Base-by-base conservation (phyloP, 2,113 vertebrate species). In the Symphodus melops region DNA sequence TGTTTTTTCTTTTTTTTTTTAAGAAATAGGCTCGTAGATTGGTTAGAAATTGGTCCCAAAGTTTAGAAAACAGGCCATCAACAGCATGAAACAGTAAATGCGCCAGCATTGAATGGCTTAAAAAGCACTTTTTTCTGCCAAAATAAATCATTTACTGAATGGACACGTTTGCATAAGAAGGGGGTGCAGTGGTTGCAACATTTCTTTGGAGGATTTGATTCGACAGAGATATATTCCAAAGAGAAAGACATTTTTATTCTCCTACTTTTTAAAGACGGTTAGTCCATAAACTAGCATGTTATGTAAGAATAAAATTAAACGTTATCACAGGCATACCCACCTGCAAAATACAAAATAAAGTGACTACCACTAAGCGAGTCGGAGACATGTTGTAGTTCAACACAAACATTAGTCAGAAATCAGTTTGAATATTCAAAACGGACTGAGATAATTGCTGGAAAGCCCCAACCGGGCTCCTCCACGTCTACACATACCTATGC, bases 331-430 rank as follows among this genome's bases (percentile, higher is more conserved):
- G 88, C 92, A 87, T 94, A 91, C 95, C 93, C 95, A 95, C 92
- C 95, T 87, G 93, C 93, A 90, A 94, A 81, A 92, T 44, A 68
- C 78, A 92, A 42, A 66, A 75, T 65, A 69, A 85, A 94, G 89
- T 77, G 94, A 90, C 95, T 96, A 96, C 80, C 91, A 93, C 95
- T 95, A 95, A 89, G 83, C 84, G 94, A 94, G 94, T 95, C 94
- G 94, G 92, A 92, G 88, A 93, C 89, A 85, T 90, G 92, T 81
- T 85, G 92, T 90, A 91, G 91, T 94, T 92, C 64, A 93, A 93
- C 95, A 95, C 93, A 94, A 94, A 94, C 95, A 91, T 91, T 92
- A 94, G 92, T 95, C 94, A 91, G 84, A 92, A 85, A 90, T 87
- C 83, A 84, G 86, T 88, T 89, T 85, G 87, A 93, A 94, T 91